A percentile compares a stretch with the other conserved stretches of the same genome.
phyloP scores from a whole-genome alignment of 2,888 invertebrate species.

The Griposia aprilina region DNA sequence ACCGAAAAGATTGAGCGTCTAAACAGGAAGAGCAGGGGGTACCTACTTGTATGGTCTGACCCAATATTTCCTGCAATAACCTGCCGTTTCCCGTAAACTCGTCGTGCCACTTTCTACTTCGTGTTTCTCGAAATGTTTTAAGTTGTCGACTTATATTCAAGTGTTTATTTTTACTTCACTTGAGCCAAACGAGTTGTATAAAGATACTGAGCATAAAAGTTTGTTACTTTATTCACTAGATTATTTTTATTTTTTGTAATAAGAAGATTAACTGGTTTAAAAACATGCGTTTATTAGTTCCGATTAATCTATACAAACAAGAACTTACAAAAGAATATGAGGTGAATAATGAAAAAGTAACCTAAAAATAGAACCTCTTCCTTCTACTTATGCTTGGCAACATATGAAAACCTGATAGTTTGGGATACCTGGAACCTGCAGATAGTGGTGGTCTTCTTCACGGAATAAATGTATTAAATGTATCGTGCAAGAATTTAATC shows the following conservation, averaged over 20 bases:
- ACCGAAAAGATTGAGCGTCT: conserved; percentile 59
- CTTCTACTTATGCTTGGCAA: not conserved
- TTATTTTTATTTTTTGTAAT: conserved; percentile 36
- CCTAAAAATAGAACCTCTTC: not conserved
- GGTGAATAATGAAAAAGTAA: not conserved
- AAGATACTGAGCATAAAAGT: conserved; percentile 32
- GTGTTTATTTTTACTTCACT: conserved; percentile 39
- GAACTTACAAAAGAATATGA: not conserved
- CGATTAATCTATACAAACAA: conserved; percentile 37
- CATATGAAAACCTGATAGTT: not conserved
- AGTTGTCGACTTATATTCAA: conserved; percentile 50
- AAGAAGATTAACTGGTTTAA: conserved; percentile 42
- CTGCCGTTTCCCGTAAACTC: conserved; percentile 73
- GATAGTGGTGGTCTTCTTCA: not conserved
- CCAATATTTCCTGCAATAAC: conserved; percentile 77
- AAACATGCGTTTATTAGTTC: conserved; percentile 29
- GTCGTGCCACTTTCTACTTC: conserved; percentile 77
- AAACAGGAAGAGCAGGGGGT: conserved; percentile 65
- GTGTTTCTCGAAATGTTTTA: conserved; percentile 68
- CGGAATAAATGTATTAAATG: not conserved
- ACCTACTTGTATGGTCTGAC: conserved; percentile 61
- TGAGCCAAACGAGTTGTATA: conserved; percentile 41
- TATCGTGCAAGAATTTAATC: conserved; percentile 17
- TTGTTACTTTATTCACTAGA: conserved; percentile 42
- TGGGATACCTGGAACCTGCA: too few species aligned